Percentiles rank a stretch among this genome's conserved stretches.
phyloP scores from a whole-genome alignment of 2,888 invertebrate species.

The Stratiomys singularior region DNA sequence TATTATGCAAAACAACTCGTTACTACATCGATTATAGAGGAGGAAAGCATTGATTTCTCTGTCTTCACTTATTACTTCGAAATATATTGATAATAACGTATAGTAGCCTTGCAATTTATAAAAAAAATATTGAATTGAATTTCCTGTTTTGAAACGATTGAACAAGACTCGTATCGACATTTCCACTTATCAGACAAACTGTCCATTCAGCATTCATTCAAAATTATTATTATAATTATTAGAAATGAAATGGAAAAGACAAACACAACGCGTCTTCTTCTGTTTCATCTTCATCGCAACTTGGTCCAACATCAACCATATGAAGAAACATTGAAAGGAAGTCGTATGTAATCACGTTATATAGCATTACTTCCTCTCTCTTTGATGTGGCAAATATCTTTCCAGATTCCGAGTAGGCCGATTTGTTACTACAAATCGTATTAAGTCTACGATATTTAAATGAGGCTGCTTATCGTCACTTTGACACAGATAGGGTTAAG shows the following conservation, averaged over 20 bases:
- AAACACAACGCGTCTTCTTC: background rate
- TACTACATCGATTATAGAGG: too few species aligned
- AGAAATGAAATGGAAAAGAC: conserved; percentile 1
- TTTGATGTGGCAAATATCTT: background rate
- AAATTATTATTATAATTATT: conserved; percentile 5
- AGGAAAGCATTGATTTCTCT: too few species aligned
- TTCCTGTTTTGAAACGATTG: too few species aligned
- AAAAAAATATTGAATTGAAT: too few species aligned
- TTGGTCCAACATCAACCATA: background rate
- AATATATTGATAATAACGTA: too few species aligned
- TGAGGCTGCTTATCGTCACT: background rate
- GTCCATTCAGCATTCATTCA: background rate
- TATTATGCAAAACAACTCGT: too few species aligned
- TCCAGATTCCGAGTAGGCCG: background rate
- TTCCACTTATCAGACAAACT: background rate
- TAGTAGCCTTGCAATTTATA: too few species aligned
- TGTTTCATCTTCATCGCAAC: too few species aligned
- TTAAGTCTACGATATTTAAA: too few species aligned
- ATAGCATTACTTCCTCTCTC: conserved; percentile 9
- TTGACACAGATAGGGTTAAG: conserved; percentile 20
- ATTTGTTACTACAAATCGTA: background rate
- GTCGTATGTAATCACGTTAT: conserved; percentile 14
- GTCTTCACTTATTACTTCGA: too few species aligned
- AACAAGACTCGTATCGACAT: background rate
- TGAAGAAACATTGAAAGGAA: background rate